These are phyloP conservation scores for Myotis daubentonii DNA, from an alignment of 2,797 vertebrate species.

Conservation along the genomic window DNA sequence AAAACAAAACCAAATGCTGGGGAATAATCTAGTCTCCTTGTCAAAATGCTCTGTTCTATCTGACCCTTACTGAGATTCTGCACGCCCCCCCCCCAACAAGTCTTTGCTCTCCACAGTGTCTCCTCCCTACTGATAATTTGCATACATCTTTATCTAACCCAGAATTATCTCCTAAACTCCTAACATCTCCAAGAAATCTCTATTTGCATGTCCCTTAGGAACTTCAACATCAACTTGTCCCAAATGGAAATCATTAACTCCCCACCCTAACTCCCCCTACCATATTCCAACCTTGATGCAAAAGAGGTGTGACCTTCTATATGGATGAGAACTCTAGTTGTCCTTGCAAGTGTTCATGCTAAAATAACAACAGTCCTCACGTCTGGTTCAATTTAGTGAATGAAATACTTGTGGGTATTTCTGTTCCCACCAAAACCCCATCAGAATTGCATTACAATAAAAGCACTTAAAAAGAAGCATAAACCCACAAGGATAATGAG, in stretches of 20 bases:
- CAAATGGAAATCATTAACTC: not conserved
- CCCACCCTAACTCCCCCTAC: not conserved
- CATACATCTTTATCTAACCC: not conserved
- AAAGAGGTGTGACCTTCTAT: not conserved
- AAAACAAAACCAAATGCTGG: not conserved
- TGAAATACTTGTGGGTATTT: not conserved
- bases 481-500: not conserved
- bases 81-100: not conserved
- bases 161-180: not conserved
- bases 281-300: not conserved
- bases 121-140: not conserved
- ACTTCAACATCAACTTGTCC: not conserved
- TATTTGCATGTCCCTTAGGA: not conserved
- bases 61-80: not conserved
- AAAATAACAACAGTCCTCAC: not conserved
- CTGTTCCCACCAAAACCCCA: not conserved
- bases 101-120: not conserved
- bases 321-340: not conserved
- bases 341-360: not conserved
- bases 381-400: not conserved
- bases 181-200: not conserved
- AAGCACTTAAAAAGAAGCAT: not conserved
- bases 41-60: not conserved
- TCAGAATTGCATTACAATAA: not conserved
- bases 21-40: not conserved